phyloP scores from a whole-genome alignment of 2,888 invertebrate species.

The Strigamia transsilvanica region DNA sequence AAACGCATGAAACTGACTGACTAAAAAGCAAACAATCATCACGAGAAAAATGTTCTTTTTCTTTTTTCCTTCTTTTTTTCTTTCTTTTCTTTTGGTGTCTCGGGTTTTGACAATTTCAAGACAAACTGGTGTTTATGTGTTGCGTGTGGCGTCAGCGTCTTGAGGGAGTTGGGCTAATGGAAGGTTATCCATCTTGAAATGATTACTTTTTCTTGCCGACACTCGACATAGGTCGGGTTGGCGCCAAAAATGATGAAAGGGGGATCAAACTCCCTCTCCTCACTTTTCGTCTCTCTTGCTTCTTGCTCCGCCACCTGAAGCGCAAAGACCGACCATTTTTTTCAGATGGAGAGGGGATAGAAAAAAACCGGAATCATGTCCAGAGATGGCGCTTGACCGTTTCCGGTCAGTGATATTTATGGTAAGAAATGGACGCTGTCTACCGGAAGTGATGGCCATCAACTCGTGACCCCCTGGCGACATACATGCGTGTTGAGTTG shows the following conservation, averaged over 20 bases:
- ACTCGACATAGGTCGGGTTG: slow-evolving; percentile 45
- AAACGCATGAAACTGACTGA: slow-evolving; percentile 6
- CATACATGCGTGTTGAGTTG: slow-evolving; percentile 36
- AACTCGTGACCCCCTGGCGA: slow-evolving; percentile 47
- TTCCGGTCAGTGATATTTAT: slow-evolving; percentile 49
- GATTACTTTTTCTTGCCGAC: slow-evolving; percentile 47
- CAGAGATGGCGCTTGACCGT: slow-evolving; percentile 45
- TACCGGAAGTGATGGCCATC: slow-evolving; percentile 49
- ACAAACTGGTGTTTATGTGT: slow-evolving; percentile 48
- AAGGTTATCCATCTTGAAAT: slow-evolving; percentile 43
- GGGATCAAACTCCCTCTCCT: slow-evolving; percentile 33
- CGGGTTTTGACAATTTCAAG: slow-evolving; percentile 42
- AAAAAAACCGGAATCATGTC: slow-evolving; percentile 45
- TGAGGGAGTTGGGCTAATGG: slow-evolving; percentile 47
- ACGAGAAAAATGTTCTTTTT: background rate
- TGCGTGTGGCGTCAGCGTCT: slow-evolving; percentile 48
- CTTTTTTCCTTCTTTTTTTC: background rate
- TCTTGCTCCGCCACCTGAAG: slow-evolving; percentile 33
- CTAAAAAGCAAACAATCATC: background rate
- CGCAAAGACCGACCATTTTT: background rate
- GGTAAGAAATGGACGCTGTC: slow-evolving; percentile 40
- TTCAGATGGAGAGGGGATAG: background rate
- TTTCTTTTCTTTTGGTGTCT: slow-evolving; percentile 3
- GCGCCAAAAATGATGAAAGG: slow-evolving; percentile 45
- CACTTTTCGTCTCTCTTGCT: background rate